A percentile compares a stretch with the other conserved stretches of the same genome.
These are phyloP conservation scores for Apostichopus leukothele DNA, from an alignment of 53 echinoderm and acorn worm genomes.

Conservation along the genomic window DNA sequence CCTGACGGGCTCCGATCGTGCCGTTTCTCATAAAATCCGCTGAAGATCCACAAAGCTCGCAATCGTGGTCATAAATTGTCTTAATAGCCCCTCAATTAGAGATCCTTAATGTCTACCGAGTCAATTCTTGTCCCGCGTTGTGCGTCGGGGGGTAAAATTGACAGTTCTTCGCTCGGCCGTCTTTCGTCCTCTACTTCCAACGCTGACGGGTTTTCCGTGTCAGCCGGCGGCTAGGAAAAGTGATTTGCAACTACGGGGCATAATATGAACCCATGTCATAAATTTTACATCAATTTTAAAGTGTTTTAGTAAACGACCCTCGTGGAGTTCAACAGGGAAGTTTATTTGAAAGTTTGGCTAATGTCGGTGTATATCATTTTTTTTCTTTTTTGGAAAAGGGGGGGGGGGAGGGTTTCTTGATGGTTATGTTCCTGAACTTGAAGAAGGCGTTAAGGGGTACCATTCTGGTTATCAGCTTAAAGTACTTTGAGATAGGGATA, in stretches of 20 bases:
- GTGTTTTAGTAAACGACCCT: constrained; percentile 39
- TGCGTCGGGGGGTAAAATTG: background rate
- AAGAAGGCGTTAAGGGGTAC: constrained; percentile 29
- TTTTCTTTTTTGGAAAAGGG: background rate
- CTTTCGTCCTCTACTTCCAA: background rate
- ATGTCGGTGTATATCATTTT: constrained; percentile 4
- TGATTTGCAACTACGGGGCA: constrained; percentile 35
- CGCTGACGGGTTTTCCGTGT: background rate
- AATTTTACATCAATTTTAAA: constrained; percentile 31
- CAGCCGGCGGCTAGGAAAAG: background rate
- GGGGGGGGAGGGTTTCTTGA: no score
- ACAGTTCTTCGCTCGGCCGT: constrained; percentile 2
- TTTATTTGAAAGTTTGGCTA: constrained; percentile 40
- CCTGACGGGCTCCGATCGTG: background rate
- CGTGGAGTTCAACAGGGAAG: constrained; percentile 20
- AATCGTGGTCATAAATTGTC: constrained; percentile 26
- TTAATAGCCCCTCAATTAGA: constrained; percentile 42
- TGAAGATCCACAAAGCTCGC: constrained; percentile 1
- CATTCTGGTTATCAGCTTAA: background rate
- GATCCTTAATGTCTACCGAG: constrained; percentile 18
- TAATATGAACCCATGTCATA: background rate
- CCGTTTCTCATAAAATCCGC: constrained; percentile 15
- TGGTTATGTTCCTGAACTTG: background rate
- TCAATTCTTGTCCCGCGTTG: background rate
- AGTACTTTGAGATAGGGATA: constrained; percentile 21